Evolutionary conservation across 2,113 vertebrate genomes (phyloP), one percentile per base, ranked within the genome.

Genomic region (Abramis brama): DNA sequence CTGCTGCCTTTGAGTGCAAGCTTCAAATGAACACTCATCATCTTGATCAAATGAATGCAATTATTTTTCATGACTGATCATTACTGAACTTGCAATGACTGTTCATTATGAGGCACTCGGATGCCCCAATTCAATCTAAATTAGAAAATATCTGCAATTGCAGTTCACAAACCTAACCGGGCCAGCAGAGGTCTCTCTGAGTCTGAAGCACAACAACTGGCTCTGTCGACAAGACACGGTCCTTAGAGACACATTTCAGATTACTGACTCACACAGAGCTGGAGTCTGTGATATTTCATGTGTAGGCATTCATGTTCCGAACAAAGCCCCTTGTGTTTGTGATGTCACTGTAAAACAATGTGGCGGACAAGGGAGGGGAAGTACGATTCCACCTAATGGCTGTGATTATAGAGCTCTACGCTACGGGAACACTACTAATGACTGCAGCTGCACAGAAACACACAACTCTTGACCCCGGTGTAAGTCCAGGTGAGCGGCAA

Each of bases 111-210:
- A 82, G 27, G 62, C 62, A 33, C 43, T 82, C 9, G 15, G 50
- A 73, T 13, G 50, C 62, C 84, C 30, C 60, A 23, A 15, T 64
- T 59, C 62, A 76, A 70, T 85, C 52, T 70, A 25, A 76, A 52
- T 2, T 55, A 45, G 39, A 60, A 80, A 9, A 43, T 47, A 64
- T 71, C 68, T 71, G 11, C 19, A 43, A 43, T 12, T 43, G 36
- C 39, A 71, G 19, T 71, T 71, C 68, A 71, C 68, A 71, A 71
- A 77, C 83, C 66, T 12, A 47, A 78, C 21, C 21, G 5, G 60
- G 45, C 83, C 75, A 80, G 76, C 78, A 81, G 85, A 80, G 85
- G 85, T 79, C 85, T 25, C 85, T 39, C 78, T 82, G n/a, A 45
- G 23, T 59, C 30, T 80, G 77, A 39, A 80, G 64, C n/a, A 73